Evolutionary conservation across 2,797 vertebrate species (phyloP), one percentile per base, ranked within the genome.

Genomic region (Epinephelus malabaricus): DNA sequence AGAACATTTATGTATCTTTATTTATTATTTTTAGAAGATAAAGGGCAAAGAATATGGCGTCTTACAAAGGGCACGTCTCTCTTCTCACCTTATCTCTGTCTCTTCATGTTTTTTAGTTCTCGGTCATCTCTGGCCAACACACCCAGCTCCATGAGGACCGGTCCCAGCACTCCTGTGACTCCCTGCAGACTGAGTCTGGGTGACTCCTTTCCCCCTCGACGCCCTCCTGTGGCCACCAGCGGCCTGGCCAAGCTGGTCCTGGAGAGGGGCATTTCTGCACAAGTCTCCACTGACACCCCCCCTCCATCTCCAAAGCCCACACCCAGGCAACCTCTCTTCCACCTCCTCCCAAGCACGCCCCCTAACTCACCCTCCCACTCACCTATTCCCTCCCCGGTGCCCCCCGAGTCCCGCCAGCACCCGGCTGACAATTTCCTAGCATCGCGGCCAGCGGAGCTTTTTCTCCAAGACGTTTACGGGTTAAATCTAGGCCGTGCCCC

Each of bases 231-330:
- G 71, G 93, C 89, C 85, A 94, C 96, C 3, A 84, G 91, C 25
- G 94, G 97, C 12, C 92, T 99, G 79, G 95, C 98, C 70, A 97
- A 97, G 87, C 96, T 99, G 49, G 89, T 99, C 23, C 93, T 97
- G 68, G 97, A 99, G 79, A 95, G 86, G 69, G 98, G 98, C 77
- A 99, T 99, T 86, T 99, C 98, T 2, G 98, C 98, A 61, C 97
- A 97, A 81, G 95, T 96, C 68, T 96, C 97, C 1, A 84, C 92
- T 9, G 91, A 96, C 80, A 92, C 82, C 18, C 76, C 86, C 0
- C 88, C 93, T 4, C 17, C 84, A 0, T 82, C 82, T 1, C 85
- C 82, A 0, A 90, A 55, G 86, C 60, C 87, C 59, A 1, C 85
- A 2, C 13, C 86, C 21, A 51, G 45, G 79, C 84, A 93, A 77